These are phyloP conservation scores for Eunapius fragilis DNA, from an alignment of 37 sponge, comb jelly and placozoan species.

Conservation along the genomic window DNA sequence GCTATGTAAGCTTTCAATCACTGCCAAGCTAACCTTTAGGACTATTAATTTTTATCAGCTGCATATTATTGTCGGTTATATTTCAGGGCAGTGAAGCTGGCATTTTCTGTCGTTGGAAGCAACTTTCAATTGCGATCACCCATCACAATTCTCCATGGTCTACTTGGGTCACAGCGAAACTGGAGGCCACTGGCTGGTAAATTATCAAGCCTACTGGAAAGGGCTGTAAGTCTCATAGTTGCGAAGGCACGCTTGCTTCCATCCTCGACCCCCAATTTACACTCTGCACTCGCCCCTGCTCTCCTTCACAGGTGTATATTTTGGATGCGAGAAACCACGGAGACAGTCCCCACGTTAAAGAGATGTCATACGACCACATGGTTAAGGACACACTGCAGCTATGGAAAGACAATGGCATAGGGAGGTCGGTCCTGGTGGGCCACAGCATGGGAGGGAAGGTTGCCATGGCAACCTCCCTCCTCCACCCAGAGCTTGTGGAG, in stretches of 20 bases:
- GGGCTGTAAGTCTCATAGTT: conserved; percentile 27
- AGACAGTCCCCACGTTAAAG: conserved; percentile 73
- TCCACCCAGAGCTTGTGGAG: conserved; percentile 62
- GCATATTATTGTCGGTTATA: background rate
- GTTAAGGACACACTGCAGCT: conserved; percentile 56
- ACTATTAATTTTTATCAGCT: too few species aligned
- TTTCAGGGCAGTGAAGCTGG: conserved; percentile 41
- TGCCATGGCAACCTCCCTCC: conserved; percentile 79
- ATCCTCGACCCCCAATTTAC: background rate
- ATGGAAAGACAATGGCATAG: conserved; percentile 22
- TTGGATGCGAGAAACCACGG: conserved; percentile 93
- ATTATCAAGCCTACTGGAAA: conserved; percentile 25
- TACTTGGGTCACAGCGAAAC: conserved; percentile 80
- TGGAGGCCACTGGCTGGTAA: conserved; percentile 70
- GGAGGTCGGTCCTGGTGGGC: conserved; percentile 53
- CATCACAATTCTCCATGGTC: conserved; percentile 78
- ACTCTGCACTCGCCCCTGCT: background rate
- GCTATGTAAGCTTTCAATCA: too few species aligned
- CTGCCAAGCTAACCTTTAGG: too few species aligned
- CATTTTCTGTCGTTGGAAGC: conserved; percentile 25
- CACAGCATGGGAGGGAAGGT: conserved; percentile 95
- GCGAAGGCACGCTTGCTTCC: background rate
- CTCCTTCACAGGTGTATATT: conserved; percentile 65
- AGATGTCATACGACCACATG: conserved; percentile 78
- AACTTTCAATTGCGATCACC: conserved; percentile 21